Evolutionary conservation across 2,797 vertebrate species (phyloP).

Genomic region (Spheniscus humboldti): DNA sequence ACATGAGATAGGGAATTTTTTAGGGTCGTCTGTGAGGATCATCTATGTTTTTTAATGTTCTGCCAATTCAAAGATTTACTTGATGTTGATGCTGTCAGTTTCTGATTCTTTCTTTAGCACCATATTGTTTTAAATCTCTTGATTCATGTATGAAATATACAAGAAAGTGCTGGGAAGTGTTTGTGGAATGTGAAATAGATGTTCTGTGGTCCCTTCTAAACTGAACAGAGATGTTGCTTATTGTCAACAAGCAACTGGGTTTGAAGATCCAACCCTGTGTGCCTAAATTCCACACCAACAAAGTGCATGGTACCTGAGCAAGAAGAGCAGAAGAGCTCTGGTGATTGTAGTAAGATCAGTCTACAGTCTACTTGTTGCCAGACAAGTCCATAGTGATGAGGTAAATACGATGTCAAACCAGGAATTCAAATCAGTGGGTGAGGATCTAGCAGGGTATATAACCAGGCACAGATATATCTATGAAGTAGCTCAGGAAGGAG

Average conservation of each 20-base stretch:
- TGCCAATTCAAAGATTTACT: background rate
- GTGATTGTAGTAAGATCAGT: background rate
- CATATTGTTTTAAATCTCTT: background rate
- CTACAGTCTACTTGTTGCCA: background rate
- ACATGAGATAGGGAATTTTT: background rate
- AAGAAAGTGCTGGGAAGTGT: background rate
- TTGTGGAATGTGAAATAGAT: background rate
- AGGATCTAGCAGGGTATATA: background rate
- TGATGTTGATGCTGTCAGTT: background rate
- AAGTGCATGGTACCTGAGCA: background rate
- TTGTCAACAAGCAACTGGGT: fast-evolving
- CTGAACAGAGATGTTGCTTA: background rate
- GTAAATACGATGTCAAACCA: background rate
- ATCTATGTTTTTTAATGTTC: background rate
- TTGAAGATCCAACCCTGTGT: background rate
- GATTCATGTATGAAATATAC: background rate
- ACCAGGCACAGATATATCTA: background rate
- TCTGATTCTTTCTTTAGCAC: background rate
- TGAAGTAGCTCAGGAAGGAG: background rate
- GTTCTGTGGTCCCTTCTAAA: background rate
- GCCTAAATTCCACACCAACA: background rate
- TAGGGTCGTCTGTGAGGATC: background rate
- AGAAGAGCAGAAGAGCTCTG: background rate
- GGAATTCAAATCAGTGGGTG: background rate
- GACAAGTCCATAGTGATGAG: background rate